These are phyloP conservation scores for Pangasianodon gigas DNA, from an alignment of 2,113 vertebrate genomes.

Conservation along the genomic window DNA sequence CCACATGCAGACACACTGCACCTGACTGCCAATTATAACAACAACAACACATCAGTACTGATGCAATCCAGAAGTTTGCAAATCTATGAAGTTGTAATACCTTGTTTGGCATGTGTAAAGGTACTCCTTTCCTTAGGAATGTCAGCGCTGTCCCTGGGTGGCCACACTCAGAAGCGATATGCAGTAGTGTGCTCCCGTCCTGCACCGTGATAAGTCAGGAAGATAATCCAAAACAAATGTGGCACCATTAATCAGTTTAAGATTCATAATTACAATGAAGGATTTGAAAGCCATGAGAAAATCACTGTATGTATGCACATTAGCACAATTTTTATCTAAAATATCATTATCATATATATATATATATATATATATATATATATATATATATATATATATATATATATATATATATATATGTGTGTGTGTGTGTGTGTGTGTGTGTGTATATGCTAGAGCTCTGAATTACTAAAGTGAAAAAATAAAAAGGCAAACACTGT, in stretches of 20 bases:
- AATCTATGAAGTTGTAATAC: conserved; percentile 37
- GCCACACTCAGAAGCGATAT: conserved; percentile 65
- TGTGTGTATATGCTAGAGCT: too few relatives aligned
- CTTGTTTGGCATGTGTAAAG: conserved; percentile 69
- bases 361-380: too few relatives aligned
- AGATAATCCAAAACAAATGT: neutral
- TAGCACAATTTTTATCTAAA: too few relatives aligned
- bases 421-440: too few relatives aligned
- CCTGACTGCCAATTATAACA: conserved; percentile 54
- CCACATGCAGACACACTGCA: conserved; percentile 64
- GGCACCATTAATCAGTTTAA: neutral
- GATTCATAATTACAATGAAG: too few relatives aligned
- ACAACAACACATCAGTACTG: neutral
- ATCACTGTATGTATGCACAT: neutral
- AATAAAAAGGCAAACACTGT: too few relatives aligned
- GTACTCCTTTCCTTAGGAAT: conserved; percentile 65
- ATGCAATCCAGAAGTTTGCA: neutral
- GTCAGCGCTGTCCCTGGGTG: conserved; percentile 62
- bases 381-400: too few relatives aligned
- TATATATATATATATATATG: too few relatives aligned
- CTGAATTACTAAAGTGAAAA: too few relatives aligned
- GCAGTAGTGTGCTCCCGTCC: conserved; percentile 67
- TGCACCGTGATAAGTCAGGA: conserved; percentile 3
- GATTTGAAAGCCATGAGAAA: neutral
- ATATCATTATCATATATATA: too few relatives aligned